A percentile compares a stretch with the other conserved stretches of the same genome.
phyloP scores from a whole-genome alignment of 2,113 vertebrate genomes.

The Lepus europaeus region DNA sequence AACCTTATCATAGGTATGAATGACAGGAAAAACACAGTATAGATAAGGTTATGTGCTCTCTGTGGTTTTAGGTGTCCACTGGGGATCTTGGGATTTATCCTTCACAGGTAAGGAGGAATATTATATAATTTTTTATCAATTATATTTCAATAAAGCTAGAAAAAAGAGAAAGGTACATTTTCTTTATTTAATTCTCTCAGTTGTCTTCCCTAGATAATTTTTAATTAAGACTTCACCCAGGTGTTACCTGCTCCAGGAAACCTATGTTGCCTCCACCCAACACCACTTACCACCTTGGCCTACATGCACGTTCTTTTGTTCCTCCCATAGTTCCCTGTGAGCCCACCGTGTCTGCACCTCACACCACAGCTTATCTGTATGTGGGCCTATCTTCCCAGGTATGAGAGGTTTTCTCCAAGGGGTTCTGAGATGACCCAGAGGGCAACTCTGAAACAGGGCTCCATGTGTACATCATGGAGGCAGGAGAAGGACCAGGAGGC shows the following conservation, averaged over 20 bases:
- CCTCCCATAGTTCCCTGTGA: background rate
- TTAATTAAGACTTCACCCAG: background rate
- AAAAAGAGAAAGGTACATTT: background rate
- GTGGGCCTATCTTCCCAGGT: background rate
- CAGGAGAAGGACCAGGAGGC: background rate
- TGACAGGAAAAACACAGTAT: too few relatives aligned
- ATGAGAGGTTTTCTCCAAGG: background rate
- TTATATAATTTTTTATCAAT: background rate
- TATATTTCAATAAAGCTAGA: background rate
- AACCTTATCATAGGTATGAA: too few relatives aligned
- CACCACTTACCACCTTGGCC: background rate
- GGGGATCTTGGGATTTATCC: too few relatives aligned
- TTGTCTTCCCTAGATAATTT: background rate
- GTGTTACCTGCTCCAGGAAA: background rate
- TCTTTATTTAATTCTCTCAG: background rate
- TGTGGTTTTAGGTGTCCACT: too few relatives aligned
- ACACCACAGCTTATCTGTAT: background rate
- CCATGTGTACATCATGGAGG: background rate
- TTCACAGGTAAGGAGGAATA: too few relatives aligned
- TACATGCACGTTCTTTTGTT: background rate
- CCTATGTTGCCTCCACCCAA: background rate
- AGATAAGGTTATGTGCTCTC: too few relatives aligned
- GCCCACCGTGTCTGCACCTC: background rate
- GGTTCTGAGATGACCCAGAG: background rate
- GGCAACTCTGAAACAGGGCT: background rate